Evolutionary conservation across 2,797 vertebrate genomes (phyloP).

Genomic region (Tapera naevia): DNA sequence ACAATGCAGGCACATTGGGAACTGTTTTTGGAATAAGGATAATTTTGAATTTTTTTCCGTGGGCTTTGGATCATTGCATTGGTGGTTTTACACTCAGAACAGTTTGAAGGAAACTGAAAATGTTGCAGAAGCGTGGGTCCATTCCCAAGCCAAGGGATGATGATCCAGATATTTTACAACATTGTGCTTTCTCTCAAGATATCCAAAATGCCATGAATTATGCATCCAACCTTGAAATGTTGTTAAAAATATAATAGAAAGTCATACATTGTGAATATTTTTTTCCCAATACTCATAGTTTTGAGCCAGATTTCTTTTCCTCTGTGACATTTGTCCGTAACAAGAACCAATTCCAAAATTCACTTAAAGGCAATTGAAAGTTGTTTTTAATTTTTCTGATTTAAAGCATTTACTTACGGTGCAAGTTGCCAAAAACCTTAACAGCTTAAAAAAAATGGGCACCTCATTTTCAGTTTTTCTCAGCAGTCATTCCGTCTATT

Average conservation of each 20-base stretch:
- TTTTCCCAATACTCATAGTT: conserved; percentile 11
- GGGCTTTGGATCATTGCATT: not conserved
- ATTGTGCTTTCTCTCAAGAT: conserved; percentile 15
- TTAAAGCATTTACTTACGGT: conserved; percentile 22
- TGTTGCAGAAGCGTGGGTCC: not conserved
- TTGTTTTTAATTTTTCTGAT: conserved; percentile 53
- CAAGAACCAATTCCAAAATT: conserved; percentile 27
- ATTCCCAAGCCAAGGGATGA: conserved; percentile 6
- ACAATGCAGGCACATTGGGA: not conserved
- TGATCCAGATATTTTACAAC: conserved; percentile 42
- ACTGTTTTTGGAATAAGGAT: not conserved
- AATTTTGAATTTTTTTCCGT: not conserved
- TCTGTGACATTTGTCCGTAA: conserved; percentile 37
- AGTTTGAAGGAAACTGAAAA: conserved; percentile 7
- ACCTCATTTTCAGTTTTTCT: conserved; percentile 51
- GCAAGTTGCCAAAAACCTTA: conserved; percentile 43
- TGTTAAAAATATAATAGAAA: conserved; percentile 61
- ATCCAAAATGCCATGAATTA: conserved; percentile 55
- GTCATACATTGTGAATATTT: conserved; percentile 36
- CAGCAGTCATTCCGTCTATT: conserved; percentile 33
- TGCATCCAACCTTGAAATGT: conserved; percentile 62
- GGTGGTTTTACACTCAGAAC: not conserved
- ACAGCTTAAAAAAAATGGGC: conserved; percentile 13
- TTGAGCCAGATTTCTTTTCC: conserved; percentile 54
- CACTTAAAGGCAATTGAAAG: conserved; percentile 46